A percentile compares a stretch with the other conserved stretches of the same genome.
These are phyloP conservation scores for Lerista edwardsae DNA, from an alignment of 2,797 vertebrate genomes.

Conservation along the genomic window DNA sequence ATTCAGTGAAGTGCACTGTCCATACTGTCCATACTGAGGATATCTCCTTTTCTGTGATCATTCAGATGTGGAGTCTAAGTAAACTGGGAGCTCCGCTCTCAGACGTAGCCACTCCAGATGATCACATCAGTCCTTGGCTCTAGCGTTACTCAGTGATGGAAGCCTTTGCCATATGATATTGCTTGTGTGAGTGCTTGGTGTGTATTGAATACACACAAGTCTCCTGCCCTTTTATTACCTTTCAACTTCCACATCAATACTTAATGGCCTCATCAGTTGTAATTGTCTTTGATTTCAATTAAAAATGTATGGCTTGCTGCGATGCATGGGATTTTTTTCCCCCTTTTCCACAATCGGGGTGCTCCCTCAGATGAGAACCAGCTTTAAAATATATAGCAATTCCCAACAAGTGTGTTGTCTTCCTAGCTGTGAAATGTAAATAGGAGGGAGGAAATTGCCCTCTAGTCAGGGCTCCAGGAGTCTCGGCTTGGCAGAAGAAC, in stretches of 20 bases:
- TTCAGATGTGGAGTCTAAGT: not conserved
- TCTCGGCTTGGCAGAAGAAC: not conserved
- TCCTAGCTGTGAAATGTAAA: conserved; percentile 5
- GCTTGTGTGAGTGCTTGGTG: conserved; percentile 23
- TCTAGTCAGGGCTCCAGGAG: not conserved
- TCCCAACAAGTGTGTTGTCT: not conserved
- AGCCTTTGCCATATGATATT: conserved; percentile 61
- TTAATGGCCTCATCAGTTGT: conserved; percentile 70
- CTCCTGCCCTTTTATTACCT: conserved; percentile 71
- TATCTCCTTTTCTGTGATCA: not conserved
- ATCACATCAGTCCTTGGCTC: conserved; percentile 35
- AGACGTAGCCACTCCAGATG: conserved; percentile 45
- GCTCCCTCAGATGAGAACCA: conserved; percentile 49
- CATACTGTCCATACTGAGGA: too few relatives aligned
- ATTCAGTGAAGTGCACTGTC: too few relatives aligned
- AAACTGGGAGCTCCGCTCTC: not conserved
- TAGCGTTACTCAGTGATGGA: conserved; percentile 63
- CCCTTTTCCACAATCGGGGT: conserved; percentile 36
- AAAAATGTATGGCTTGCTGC: conserved; percentile 65
- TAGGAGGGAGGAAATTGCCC: accelerated
- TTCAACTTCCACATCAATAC: conserved; percentile 74
- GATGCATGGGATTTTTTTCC: conserved; percentile 39
- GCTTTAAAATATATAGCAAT: conserved; percentile 19
- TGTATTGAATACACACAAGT: conserved; percentile 66
- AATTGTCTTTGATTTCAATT: conserved; percentile 74